Conservation (phyloP, 2,797 vertebrate species). For the Gorsachius magnificus region DNA sequence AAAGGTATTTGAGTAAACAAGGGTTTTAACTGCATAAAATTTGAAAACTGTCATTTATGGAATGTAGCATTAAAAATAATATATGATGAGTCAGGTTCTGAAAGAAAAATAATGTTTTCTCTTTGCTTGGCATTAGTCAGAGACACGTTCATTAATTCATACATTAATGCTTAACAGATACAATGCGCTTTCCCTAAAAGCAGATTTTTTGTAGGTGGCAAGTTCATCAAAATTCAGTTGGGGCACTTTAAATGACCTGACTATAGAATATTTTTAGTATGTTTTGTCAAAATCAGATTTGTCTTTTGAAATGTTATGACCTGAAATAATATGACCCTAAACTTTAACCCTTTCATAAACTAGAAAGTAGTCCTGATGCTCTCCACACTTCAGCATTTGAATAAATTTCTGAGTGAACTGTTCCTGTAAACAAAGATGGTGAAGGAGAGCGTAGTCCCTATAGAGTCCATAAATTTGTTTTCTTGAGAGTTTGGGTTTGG, state of each 20-base stretch:
- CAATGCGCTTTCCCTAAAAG: neutral
- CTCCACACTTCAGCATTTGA: neutral
- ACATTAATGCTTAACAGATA: neutral
- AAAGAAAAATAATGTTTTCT: neutral
- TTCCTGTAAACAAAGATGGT: neutral
- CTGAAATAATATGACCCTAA: neutral
- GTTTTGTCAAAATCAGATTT: neutral
- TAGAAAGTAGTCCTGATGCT: neutral
- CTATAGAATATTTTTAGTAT: neutral
- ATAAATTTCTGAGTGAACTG: neutral
- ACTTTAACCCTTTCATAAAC: neutral
- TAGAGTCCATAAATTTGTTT: neutral
- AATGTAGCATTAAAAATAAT: neutral
- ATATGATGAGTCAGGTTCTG: neutral
- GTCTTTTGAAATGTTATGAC: neutral
- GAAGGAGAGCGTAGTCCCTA: neutral
- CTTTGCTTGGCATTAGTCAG: constrained; percentile 14
- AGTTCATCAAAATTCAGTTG: constrained; percentile 14
- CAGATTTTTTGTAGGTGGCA: constrained; percentile 39
- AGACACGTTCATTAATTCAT: neutral
- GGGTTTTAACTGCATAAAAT: neutral
- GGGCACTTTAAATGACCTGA: neutral
- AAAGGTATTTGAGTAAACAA: neutral
- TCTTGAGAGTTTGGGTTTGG: neutral
- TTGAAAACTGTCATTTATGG: neutral